Evolutionary conservation across 1,140 invertebrate species (phyloP), one percentile per base, ranked within the genome.

Genomic region (Drosophila kohkoa): DNA sequence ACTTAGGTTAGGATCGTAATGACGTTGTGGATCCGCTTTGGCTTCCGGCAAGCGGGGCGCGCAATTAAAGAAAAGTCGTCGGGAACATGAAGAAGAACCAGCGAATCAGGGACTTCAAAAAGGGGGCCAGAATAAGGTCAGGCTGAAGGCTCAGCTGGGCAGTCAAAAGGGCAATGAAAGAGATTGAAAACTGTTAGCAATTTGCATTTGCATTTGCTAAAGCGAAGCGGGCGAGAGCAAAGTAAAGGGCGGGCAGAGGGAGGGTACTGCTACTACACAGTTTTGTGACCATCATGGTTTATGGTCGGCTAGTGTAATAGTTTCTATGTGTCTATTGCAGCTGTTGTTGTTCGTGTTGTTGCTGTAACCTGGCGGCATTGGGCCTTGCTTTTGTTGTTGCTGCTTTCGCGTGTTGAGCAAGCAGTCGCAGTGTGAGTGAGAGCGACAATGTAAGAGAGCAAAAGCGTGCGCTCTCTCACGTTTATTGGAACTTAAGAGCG

Each of bases 251-350:
- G 4, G 58, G 10, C 5, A 8, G 45, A 16, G 8, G n/a, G 52
- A 10, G 46, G 63, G 54, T 45, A 49, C n/a, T 57, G 32, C 54
- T 59, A 48, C 67, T 69, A 25, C 20, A 25, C 20, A 66, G 66
- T 75, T 80, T 80, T 83, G 54, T 70, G 83, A 80, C 82, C 80
- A 88, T 88, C 83, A 82, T 80, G 83, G 79, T 82, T 82, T 82
- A 87, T 87, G 76, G 82, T 60, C 58, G 82, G 76, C 73, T 77
- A 77, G 81, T 87, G 83, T 82, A 87, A 88, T 87, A 87, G 79
- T 82, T 88, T 70, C 79, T 73, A 55, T 35, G 20, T 38, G 20
- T 38, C 67, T 63, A 79, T 82, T 82, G 82, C 82, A 87, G 67
- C 79, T 79, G 82, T 75, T 81, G 67, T 83, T 85, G 52, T 72